Evolutionary conservation across 2,797 vertebrate genomes (phyloP).

Genomic region (Steatocranus sp.): DNA sequence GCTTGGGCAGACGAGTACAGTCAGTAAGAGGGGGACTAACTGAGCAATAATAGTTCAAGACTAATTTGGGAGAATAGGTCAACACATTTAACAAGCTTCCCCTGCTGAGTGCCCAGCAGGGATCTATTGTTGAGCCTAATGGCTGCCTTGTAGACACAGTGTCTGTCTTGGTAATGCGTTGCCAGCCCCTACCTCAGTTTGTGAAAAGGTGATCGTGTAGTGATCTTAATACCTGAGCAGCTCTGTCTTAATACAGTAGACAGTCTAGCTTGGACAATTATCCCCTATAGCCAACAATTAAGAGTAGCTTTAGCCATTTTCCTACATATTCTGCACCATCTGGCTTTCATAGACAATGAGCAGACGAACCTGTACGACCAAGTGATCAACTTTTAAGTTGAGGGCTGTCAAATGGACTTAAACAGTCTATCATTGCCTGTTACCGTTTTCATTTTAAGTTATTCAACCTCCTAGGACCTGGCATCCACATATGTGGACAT

Average conservation of each 20-base stretch:
- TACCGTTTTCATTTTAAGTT: not conserved
- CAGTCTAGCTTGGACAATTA: not conserved
- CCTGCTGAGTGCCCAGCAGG: constrained; percentile 64
- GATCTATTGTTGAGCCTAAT: constrained; percentile 76
- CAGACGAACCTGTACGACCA: not conserved
- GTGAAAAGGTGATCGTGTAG: constrained; percentile 27
- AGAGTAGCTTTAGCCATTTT: not conserved
- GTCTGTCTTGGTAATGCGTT: constrained; percentile 75
- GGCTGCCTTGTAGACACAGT: constrained; percentile 64
- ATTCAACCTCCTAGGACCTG: no score
- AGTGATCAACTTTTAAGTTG: not conserved
- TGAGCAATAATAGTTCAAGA: constrained; percentile 75
- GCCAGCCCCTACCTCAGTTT: constrained; percentile 47
- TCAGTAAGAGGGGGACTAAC: constrained; percentile 70
- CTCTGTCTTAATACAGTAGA: constrained; percentile 34
- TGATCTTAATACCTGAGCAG: constrained; percentile 15
- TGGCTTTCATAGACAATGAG: not conserved
- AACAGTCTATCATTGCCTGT: not conserved
- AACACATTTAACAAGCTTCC: constrained; percentile 68
- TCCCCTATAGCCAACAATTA: not conserved
- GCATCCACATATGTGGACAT: no score
- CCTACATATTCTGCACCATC: not conserved
- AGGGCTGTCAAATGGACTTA: not conserved
- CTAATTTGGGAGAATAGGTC: constrained; percentile 76
- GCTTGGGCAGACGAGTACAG: constrained; percentile 64